Conservation (phyloP, 2,888 invertebrate genomes). For the Drosophila putrida region DNA sequence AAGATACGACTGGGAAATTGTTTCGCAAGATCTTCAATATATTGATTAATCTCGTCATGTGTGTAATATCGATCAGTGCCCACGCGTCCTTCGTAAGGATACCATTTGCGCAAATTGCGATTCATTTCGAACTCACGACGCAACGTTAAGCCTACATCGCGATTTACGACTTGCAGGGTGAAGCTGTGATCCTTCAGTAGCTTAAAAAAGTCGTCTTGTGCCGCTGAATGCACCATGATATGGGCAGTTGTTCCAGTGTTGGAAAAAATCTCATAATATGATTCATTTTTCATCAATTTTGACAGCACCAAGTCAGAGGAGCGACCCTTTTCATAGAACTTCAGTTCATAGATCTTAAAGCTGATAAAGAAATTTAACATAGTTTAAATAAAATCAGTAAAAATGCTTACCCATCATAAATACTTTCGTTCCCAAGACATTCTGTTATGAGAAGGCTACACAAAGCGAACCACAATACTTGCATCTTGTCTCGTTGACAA, state of each 20-base stretch:
- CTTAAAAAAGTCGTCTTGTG: slow-evolving; percentile 57
- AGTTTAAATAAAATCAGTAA: too few relatives aligned
- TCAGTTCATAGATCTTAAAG: slow-evolving; percentile 75
- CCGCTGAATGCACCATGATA: slow-evolving; percentile 75
- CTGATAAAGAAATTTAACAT: slow-evolving; percentile 37
- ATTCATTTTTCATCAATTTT: slow-evolving; percentile 49
- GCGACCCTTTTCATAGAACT: slow-evolving; percentile 13
- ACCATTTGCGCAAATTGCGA: slow-evolving; percentile 38
- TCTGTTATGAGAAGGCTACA: slow-evolving; percentile 15
- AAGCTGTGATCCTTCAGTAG: slow-evolving; percentile 42
- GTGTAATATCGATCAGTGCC: slow-evolving; percentile 70
- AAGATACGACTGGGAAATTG: slow-evolving; percentile 86
- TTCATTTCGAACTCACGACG: slow-evolving; percentile 46
- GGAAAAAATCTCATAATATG: slow-evolving; percentile 61
- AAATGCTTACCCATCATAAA: slow-evolving; percentile 59
- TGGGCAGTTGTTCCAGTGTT: slow-evolving; percentile 29
- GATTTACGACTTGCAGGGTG: slow-evolving; percentile 53
- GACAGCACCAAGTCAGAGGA: slow-evolving; percentile 30
- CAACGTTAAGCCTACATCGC: slow-evolving; percentile 62
- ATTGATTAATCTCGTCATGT: slow-evolving; percentile 85
- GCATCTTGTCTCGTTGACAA: slow-evolving; percentile 51
- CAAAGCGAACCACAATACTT: slow-evolving; percentile 20
- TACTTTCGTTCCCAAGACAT: slow-evolving; percentile 21
- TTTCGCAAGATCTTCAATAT: slow-evolving; percentile 85
- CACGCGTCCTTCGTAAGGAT: slow-evolving; percentile 56